Evolutionary conservation across 2,797 vertebrate species (phyloP).

Genomic region (Bovichtus variegatus): DNA sequence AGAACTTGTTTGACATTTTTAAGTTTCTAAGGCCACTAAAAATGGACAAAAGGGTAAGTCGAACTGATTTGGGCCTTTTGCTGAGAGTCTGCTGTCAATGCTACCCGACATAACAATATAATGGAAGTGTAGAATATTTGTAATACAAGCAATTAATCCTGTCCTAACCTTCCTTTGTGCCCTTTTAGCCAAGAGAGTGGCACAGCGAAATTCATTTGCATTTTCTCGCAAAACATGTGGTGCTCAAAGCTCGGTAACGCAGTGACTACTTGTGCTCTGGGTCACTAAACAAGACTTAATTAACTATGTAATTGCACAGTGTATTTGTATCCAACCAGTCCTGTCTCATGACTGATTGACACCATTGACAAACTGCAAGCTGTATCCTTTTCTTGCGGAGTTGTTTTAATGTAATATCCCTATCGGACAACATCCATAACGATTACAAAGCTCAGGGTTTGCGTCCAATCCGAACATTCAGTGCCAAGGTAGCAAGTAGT

Average conservation of each 20-base stretch:
- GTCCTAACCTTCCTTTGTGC: background rate
- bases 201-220: background rate
- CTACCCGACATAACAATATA: background rate
- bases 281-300: background rate
- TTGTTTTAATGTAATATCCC: background rate
- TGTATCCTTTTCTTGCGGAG: background rate
- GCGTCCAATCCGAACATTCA: background rate
- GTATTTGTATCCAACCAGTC: background rate
- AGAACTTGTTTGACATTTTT: slow-evolving; percentile 24
- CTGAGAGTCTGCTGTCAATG: background rate
- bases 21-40: background rate
- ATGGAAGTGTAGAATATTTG: background rate
- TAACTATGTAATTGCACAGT: background rate
- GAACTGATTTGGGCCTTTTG: background rate
- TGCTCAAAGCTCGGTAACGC: background rate
- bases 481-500: background rate
- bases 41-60: slow-evolving; percentile 17
- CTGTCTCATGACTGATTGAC: background rate
- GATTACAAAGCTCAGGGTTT: background rate
- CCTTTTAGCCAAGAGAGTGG: background rate
- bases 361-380: background rate
- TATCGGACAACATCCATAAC: background rate
- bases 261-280: too few species aligned
- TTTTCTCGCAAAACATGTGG: background rate
- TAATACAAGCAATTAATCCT: background rate